Evolutionary conservation across 2,888 invertebrate species (phyloP).

Genomic region (Diaperis boleti): DNA sequence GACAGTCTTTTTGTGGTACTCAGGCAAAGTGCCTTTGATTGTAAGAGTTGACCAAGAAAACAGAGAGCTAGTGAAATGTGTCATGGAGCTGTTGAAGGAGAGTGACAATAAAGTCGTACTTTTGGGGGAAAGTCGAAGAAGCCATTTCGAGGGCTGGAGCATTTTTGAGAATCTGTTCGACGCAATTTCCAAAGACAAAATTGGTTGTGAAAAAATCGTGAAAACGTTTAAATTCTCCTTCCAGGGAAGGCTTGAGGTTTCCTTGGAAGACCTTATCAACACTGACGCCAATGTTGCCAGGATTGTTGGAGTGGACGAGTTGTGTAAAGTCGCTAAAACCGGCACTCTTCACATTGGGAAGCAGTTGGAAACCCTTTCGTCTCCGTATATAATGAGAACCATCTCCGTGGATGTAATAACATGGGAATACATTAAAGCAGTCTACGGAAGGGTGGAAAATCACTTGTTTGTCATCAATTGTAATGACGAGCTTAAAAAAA

Average conservation of each 20-base stretch:
- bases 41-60: not conserved
- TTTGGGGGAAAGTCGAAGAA: not conserved
- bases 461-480: no score
- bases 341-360: not conserved
- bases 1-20: not conserved
- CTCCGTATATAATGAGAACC: no score
- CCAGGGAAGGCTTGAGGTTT: not conserved
- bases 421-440: no score
- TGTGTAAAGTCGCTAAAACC: not conserved
- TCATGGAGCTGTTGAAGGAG: not conserved
- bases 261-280: not conserved
- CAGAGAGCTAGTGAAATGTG: not conserved
- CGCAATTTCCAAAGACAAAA: not conserved
- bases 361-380: not conserved
- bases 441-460: no score
- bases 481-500: no score
- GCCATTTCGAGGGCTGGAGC: not conserved
- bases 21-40: not conserved
- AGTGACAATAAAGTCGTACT: not conserved
- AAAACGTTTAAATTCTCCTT: not conserved
- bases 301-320: not conserved
- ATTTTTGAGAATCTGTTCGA: constrained; percentile 7
- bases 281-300: not conserved
- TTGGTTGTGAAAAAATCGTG: not conserved
- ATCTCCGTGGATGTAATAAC: no score